Evolutionary conservation across 1,140 invertebrate species (phyloP).

Genomic region (Elymnias hypermnestra): DNA sequence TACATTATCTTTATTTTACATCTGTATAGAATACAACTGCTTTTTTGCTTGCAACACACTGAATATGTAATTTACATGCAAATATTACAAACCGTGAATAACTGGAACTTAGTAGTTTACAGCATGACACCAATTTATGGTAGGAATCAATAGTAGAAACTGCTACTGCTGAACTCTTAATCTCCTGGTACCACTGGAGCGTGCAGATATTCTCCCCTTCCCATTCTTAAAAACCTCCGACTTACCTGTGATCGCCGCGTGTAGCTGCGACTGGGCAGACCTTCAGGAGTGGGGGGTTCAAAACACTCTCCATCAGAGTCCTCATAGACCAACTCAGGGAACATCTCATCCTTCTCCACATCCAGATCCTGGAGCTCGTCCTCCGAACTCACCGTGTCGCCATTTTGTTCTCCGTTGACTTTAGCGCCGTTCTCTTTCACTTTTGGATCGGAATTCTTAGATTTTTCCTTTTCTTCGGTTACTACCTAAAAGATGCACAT

Average conservation of each 20-base stretch:
- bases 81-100: too few species aligned
- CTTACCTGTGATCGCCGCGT: conserved; percentile 53
- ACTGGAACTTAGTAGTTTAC: too few species aligned
- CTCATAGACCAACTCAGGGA: conserved; percentile 61
- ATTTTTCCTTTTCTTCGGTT: conserved; percentile 19
- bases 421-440: conserved; percentile 44
- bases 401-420: conserved; percentile 35
- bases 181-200: background rate
- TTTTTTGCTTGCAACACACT: too few species aligned
- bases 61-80: too few species aligned
- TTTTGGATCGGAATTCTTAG: conserved; percentile 27
- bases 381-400: conserved; percentile 48
- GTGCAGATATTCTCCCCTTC: background rate
- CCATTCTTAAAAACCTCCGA: background rate
- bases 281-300: conserved; percentile 40
- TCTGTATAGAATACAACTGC: too few species aligned
- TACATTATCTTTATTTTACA: too few species aligned
- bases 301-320: conserved; percentile 52
- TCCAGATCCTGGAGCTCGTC: conserved; percentile 37
- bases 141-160: too few species aligned
- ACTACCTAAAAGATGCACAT: too few species aligned
- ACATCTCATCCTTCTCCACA: conserved; percentile 48
- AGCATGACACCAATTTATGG: too few species aligned
- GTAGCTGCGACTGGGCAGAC: conserved; percentile 39
- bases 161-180: too few species aligned